A percentile compares a stretch with the other conserved stretches of the same genome.
Conservation (phyloP, 2,797 vertebrate species). For the Melanotaenia nigrans region DNA sequence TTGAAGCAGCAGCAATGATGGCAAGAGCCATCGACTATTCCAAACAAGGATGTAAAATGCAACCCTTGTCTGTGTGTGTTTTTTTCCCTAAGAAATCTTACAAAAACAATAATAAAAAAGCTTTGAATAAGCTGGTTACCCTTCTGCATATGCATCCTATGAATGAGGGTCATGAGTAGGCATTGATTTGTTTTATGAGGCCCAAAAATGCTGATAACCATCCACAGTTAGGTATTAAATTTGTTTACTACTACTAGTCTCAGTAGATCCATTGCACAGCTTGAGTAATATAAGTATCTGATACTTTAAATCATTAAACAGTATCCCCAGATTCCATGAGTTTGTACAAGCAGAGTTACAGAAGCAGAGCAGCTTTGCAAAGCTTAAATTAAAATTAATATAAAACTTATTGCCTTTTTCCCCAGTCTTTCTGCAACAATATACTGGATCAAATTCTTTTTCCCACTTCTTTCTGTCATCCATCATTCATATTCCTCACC, state of each 20-base stretch:
- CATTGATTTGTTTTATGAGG: neutral
- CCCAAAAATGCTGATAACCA: neutral
- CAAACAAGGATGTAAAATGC: neutral
- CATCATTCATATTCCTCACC: constrained; percentile 24
- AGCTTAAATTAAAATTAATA: neutral
- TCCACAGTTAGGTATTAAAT: neutral
- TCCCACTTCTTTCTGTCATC: constrained; percentile 14
- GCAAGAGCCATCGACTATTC: neutral
- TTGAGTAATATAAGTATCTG: neutral
- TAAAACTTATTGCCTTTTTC: no score
- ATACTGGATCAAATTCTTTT: constrained; percentile 10
- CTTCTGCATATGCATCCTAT: neutral
- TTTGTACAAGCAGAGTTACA: neutral
- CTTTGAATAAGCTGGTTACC: neutral
- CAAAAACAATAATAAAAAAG: neutral
- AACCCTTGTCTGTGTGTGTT: neutral
- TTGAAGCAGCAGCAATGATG: neutral
- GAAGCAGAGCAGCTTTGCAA: neutral
- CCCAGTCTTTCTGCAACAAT: neutral
- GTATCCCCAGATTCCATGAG: neutral
- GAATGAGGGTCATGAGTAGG: neutral
- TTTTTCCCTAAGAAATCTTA: neutral
- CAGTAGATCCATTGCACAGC: neutral
- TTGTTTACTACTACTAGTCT: neutral
- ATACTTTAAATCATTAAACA: neutral